These are phyloP conservation scores for Psittacula derbiana DNA, from an alignment of 2,797 vertebrate genomes.

Conservation along the genomic window DNA sequence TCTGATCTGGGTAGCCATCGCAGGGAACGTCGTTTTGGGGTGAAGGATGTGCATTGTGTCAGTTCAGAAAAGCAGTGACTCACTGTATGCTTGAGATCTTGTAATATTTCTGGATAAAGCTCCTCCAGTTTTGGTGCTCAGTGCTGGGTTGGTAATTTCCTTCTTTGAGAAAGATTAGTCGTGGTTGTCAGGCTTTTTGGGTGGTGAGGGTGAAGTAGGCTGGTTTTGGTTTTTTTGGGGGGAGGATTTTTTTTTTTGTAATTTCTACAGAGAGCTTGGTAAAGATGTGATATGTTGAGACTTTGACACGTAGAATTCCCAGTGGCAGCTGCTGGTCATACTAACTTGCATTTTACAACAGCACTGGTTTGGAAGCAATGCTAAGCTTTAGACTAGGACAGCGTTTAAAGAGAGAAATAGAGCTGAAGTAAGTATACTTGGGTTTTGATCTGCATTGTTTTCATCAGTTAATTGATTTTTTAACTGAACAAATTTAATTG, in stretches of 20 bases:
- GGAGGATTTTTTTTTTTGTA: neutral
- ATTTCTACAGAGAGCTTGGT: neutral
- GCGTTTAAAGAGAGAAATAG: neutral
- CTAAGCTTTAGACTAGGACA: neutral
- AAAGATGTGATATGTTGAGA: neutral
- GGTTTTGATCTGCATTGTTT: neutral
- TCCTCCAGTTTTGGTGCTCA: neutral
- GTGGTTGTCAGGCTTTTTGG: neutral
- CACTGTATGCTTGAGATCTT: rapidly evolving
- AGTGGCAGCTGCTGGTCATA: neutral
- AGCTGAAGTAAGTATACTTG: neutral
- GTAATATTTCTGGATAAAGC: neutral
- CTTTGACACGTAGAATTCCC: neutral
- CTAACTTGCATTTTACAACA: neutral
- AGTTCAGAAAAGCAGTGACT: rapidly evolving
- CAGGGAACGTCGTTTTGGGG: rapidly evolving
- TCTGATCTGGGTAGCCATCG: rapidly evolving
- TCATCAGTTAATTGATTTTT: neutral
- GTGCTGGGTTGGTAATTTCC: neutral
- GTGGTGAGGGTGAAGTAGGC: neutral
- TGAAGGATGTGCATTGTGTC: rapidly evolving
- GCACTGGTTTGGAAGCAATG: neutral
- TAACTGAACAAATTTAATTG: neutral
- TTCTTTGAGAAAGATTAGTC: neutral
- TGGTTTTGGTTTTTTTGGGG: neutral